Conservation (phyloP, 2,113 vertebrate genomes). For the Notothenia coriiceps region DNA sequence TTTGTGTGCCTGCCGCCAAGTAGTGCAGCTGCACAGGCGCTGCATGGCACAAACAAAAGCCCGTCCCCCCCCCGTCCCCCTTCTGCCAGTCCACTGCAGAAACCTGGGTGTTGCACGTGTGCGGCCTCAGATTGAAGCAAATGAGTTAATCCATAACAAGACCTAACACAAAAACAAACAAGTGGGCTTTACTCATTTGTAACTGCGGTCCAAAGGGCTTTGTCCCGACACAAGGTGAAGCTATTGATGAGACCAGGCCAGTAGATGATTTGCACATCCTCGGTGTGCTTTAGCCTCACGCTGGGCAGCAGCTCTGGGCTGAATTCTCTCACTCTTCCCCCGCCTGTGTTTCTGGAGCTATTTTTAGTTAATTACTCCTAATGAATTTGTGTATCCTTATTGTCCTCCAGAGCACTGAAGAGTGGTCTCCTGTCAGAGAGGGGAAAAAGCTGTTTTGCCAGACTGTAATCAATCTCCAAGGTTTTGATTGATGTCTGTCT, state of each 20-base stretch:
- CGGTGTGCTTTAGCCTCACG: slow-evolving; percentile 19
- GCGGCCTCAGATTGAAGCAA: slow-evolving; percentile 41
- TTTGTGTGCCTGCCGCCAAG: slow-evolving; percentile 79
- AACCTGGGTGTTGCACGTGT: slow-evolving; percentile 55
- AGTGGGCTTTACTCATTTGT: slow-evolving; percentile 48
- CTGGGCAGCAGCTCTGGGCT: slow-evolving; percentile 12
- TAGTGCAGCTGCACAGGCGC: slow-evolving; percentile 78
- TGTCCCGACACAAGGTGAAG: slow-evolving; percentile 34
- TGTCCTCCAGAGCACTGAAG: slow-evolving; percentile 73
- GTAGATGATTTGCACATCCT: slow-evolving; percentile 42
- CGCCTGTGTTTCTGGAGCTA: slow-evolving; percentile 51
- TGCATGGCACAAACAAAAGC: slow-evolving; percentile 69
- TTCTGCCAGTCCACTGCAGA: slow-evolving; percentile 41
- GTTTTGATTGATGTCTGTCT: slow-evolving; percentile 77
- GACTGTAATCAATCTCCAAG: slow-evolving; percentile 61
- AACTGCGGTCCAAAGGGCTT: slow-evolving; percentile 40
- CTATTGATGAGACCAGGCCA: slow-evolving; percentile 42
- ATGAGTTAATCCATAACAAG: slow-evolving; percentile 61
- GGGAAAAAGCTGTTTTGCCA: slow-evolving; percentile 44
- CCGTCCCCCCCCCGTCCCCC: slow-evolving; percentile 8
- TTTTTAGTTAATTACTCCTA: slow-evolving; percentile 77
- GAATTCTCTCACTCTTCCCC: slow-evolving; percentile 43
- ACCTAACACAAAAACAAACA: slow-evolving; percentile 59
- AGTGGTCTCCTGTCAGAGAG: slow-evolving; percentile 57
- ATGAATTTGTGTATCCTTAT: slow-evolving; percentile 81